Percentiles rank a stretch among this genome's conserved stretches.
Evolutionary conservation across 1,140 invertebrate genomes (phyloP).

Genomic region (Scaptodrosophila lebanonensis): DNA sequence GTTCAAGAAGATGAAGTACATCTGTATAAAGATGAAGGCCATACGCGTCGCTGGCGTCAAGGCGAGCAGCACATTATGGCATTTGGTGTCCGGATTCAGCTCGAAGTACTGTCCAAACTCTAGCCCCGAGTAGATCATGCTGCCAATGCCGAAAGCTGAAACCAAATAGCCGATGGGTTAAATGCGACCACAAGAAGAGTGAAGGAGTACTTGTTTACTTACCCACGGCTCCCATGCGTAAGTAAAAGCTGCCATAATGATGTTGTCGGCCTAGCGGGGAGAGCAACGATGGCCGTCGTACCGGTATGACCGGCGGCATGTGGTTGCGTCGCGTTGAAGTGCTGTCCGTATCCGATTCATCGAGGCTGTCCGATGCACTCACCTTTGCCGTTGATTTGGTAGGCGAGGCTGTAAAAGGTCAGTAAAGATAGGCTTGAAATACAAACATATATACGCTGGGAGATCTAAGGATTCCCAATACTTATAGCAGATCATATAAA

Average conservation of each 20-base stretch:
- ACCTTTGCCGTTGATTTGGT: constrained; percentile 56
- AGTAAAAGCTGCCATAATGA: constrained; percentile 94
- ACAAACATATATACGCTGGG: no score
- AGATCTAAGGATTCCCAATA: no score
- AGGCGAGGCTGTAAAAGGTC: constrained; percentile 43
- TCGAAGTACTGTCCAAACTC: constrained; percentile 97
- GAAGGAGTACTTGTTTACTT: constrained; percentile 65
- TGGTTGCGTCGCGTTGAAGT: constrained; percentile 78
- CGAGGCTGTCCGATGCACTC: constrained; percentile 76
- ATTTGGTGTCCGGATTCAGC: constrained; percentile 88
- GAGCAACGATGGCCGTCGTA: constrained; percentile 77
- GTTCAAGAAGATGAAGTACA: constrained; percentile 97
- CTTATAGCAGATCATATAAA: no score
- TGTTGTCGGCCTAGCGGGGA: constrained; percentile 80
- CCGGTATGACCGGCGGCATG: constrained; percentile 64
- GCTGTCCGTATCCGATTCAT: constrained; percentile 79
- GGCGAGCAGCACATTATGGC: constrained; percentile 90
- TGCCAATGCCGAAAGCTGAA: constrained; percentile 94
- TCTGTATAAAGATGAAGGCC: constrained; percentile 96
- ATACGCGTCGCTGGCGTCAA: constrained; percentile 91
- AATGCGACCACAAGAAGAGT: background rate
- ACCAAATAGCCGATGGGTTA: constrained; percentile 36
- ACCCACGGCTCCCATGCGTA: constrained; percentile 95
- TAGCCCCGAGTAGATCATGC: constrained; percentile 95
- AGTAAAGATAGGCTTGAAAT: background rate